These are phyloP conservation scores for Strix aluco DNA, from an alignment of 2,113 vertebrate species.

Conservation along the genomic window DNA sequence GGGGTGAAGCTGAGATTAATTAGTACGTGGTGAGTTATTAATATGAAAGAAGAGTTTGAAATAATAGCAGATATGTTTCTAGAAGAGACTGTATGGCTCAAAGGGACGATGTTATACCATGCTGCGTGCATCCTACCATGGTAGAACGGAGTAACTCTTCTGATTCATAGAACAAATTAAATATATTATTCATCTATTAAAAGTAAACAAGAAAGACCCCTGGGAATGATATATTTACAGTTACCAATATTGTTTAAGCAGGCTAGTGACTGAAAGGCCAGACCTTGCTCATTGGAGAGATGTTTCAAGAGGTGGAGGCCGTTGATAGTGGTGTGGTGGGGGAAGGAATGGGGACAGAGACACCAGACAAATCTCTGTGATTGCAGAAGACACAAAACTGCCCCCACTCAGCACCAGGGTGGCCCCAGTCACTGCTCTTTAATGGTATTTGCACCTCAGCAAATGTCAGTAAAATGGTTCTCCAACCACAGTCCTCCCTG, in stretches of 20 bases:
- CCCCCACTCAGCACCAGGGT: background rate
- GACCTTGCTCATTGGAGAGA: background rate
- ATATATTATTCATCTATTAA: background rate
- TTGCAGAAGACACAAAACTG: background rate
- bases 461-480: background rate
- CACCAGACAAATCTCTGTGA: background rate
- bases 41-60: background rate
- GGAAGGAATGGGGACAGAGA: background rate
- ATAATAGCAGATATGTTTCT: background rate
- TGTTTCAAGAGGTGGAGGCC: background rate
- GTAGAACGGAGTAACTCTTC: background rate
- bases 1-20: background rate
- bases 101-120: background rate
- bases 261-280: background rate
- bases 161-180: background rate
- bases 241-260: background rate
- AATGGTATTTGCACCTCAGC: background rate
- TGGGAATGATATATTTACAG: background rate
- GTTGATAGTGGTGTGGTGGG: background rate
- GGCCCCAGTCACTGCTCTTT: background rate
- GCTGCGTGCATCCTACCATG: background rate
- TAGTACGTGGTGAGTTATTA: background rate
- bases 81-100: background rate
- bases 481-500: background rate
- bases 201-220: background rate